Conservation (phyloP, 2,113 vertebrate genomes). For the Trogon surrucura region DNA sequence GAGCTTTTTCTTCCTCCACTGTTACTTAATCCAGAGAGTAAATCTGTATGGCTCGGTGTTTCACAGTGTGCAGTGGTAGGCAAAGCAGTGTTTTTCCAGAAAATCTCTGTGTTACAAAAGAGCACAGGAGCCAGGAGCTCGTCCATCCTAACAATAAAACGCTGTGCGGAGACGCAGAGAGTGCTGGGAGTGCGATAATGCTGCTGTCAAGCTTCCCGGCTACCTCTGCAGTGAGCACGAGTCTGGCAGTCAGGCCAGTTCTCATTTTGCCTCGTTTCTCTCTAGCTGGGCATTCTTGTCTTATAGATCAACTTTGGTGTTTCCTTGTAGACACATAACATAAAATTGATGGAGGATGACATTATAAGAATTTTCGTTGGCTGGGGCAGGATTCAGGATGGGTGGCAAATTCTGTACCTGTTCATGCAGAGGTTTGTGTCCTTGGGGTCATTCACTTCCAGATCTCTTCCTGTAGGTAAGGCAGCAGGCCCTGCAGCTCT, state of each 20-base stretch:
- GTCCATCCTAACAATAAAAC: fast-evolving
- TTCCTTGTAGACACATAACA: neutral
- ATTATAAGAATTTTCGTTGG: neutral
- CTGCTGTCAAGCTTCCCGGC: neutral
- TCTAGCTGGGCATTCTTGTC: neutral
- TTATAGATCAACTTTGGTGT: neutral
- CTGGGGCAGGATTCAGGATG: neutral
- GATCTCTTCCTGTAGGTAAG: neutral
- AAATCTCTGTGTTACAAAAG: neutral
- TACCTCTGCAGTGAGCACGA: neutral
- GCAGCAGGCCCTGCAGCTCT: neutral
- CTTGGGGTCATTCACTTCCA: neutral
- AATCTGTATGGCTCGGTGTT: neutral
- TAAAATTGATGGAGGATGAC: neutral
- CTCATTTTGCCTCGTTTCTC: fast-evolving
- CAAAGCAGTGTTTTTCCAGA: neutral
- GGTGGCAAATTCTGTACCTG: neutral
- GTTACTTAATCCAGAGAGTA: neutral
- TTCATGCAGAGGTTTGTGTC: neutral
- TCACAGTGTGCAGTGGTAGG: neutral
- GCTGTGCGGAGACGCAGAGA: neutral
- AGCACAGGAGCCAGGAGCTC: neutral
- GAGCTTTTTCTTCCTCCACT: neutral
- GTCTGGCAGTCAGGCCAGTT: neutral
- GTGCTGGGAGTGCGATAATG: neutral